Percentiles rank a stretch among this genome's conserved stretches.
Evolutionary conservation across 2,888 invertebrate genomes (phyloP).

Genomic region (Protonemura montana): DNA sequence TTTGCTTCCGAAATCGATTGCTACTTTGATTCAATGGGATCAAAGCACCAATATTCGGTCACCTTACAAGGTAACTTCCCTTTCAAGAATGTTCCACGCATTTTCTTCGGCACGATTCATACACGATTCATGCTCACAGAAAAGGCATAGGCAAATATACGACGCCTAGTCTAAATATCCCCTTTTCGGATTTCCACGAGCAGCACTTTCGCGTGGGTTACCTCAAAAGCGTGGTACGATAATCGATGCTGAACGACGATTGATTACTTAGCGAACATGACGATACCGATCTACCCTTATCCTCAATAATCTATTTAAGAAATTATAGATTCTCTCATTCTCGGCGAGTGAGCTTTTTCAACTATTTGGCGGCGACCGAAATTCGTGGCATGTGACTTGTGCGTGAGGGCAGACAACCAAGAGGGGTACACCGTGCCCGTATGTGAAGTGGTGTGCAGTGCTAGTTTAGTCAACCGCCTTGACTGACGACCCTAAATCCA

Average conservation of each 20-base stretch:
- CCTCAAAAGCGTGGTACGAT: no score
- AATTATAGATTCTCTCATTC: no score
- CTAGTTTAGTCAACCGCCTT: background rate
- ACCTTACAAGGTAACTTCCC: background rate
- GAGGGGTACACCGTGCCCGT: background rate
- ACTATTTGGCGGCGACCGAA: background rate
- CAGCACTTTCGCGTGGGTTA: no score
- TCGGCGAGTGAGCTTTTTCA: no score
- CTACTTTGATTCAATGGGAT: slow-evolving; percentile 24
- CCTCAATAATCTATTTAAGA: no score
- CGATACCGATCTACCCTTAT: no score
- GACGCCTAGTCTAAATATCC: no score
- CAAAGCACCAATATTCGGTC: slow-evolving; percentile 14
- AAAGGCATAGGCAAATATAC: background rate
- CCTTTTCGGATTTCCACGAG: no score
- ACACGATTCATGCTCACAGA: background rate
- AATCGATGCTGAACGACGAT: no score
- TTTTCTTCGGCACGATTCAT: background rate
- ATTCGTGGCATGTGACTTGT: background rate
- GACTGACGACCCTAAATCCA: background rate
- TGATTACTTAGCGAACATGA: no score
- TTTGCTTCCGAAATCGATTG: slow-evolving; percentile 18
- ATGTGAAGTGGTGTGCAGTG: background rate
- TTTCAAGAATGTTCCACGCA: background rate
- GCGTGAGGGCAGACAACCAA: no score